Conservation (phyloP, 2,888 invertebrate species). For the Drosophila tanythrix region DNA sequence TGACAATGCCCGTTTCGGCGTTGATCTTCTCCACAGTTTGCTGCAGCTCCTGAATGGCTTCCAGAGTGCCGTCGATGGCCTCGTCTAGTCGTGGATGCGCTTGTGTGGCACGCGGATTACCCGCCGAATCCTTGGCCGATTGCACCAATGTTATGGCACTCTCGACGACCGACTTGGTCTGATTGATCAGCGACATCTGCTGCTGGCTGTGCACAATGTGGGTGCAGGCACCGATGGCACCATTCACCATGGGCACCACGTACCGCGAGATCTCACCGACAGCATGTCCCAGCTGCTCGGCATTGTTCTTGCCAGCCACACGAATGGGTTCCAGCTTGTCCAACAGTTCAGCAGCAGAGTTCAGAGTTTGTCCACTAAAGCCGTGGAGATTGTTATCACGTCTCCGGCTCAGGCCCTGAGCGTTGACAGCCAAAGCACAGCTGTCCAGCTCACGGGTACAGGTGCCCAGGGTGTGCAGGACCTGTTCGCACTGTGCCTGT, state of each 20-base stretch:
- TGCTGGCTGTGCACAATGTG: constrained; percentile 94
- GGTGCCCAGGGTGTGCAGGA: constrained; percentile 90
- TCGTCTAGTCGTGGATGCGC: constrained; percentile 94
- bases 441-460: constrained; percentile 94
- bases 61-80: constrained; percentile 90
- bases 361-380: constrained; percentile 92
- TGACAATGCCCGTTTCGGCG: constrained; percentile 95
- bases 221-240: constrained; percentile 94
- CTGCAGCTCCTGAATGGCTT: constrained; percentile 92
- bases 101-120: constrained; percentile 94
- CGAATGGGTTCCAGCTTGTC: constrained; percentile 95
- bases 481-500: constrained; percentile 95
- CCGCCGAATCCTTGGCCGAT: constrained; percentile 94
- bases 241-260: constrained; percentile 93
- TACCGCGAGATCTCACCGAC: constrained; percentile 91
- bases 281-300: constrained; percentile 96
- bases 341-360: constrained; percentile 91
- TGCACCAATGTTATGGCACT: constrained; percentile 94
- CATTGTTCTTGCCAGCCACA: constrained; percentile 94
- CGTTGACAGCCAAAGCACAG: constrained; percentile 94
- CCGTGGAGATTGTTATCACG: constrained; percentile 90
- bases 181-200: constrained; percentile 94
- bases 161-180: constrained; percentile 97
- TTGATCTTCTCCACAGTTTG: constrained; percentile 92
- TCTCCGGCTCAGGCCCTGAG: constrained; percentile 90